Base-by-base conservation (phyloP, 2,113 vertebrate species). In the Ramphastos sulfuratus region DNA sequence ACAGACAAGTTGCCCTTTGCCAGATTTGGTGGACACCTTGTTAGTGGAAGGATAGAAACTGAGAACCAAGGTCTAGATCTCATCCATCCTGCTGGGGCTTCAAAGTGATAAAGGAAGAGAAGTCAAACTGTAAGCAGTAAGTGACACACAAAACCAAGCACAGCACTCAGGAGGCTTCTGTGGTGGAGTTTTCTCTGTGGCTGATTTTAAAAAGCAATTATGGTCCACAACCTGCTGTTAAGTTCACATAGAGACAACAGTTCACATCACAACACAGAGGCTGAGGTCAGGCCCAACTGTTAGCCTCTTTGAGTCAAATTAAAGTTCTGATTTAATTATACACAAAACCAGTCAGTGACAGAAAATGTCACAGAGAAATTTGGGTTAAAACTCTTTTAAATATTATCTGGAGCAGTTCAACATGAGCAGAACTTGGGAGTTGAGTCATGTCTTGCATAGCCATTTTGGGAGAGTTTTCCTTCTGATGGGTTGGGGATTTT, bases 391-490 rank as follows among this genome's bases (percentile, higher is more conserved):
- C 28, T 17, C 23, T n/a, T 89, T 37, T 12, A 28, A 46, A 19
- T n/a, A 1, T 70, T 60, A 4, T 59, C 12, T 75, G 23, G 25
- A 84, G 81, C n/a, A 63, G 21, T 56, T 90, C 28, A 30, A 24
- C 54, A 33, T 31, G 18, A 76, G 17, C 39, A 74, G 42, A 66
- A n/a, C 24, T 23, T 58, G 28, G 4, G 35, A 85, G 8, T 55
- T 0, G 0, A 65, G 48, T 16, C 7, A 1, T 42, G 20, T 55
- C 42, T 82, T 52, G 10, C 48, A 12, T 4, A 67, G 25, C 33
- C 9, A 2, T 73, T 50, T 46, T 16, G 24, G 25, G 21, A 20
- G 12, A 39, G 17, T 52, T 73, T 74, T 60, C 23, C 6, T 3
- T 33, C 35, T 27, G 17, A 46, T 39, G 15, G 12, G 55, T 79